These are phyloP conservation scores for Zosterops japonicus DNA, from an alignment of 2,113 vertebrate species.

Conservation along the genomic window DNA sequence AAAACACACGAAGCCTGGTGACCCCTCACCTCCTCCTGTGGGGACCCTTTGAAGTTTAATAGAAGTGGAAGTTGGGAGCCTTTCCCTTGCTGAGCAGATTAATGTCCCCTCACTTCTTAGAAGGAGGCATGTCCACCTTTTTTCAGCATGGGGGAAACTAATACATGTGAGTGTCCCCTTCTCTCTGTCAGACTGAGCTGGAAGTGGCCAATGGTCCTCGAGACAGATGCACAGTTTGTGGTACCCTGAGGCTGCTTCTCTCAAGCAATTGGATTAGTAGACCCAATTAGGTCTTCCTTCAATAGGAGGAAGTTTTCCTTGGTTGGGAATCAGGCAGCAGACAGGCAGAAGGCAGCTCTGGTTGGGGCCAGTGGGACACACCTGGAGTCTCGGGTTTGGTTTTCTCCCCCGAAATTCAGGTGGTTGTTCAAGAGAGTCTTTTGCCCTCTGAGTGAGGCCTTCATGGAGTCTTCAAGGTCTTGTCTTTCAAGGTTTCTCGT, in stretches of 20 bases:
- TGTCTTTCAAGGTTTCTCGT: too few relatives aligned
- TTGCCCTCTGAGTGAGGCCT: too few relatives aligned
- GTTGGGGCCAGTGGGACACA: not conserved
- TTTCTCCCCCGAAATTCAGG: too few relatives aligned
- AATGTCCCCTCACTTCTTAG: not conserved
- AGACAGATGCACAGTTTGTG: not conserved
- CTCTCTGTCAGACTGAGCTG: not conserved
- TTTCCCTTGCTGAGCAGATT: not conserved
- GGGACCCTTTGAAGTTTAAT: slow-evolving; percentile 14
- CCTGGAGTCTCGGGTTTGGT: not conserved
- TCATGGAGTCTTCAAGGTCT: too few relatives aligned
- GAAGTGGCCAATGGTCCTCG: not conserved
- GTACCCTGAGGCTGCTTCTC: not conserved
- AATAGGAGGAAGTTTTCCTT: not conserved
- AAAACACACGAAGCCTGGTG: not conserved
- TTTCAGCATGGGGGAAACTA: not conserved
- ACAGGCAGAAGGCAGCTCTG: not conserved
- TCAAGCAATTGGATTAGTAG: not conserved
- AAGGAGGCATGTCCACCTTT: not conserved
- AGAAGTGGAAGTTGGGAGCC: not conserved
- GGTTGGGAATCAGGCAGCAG: not conserved
- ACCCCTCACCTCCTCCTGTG: slow-evolving; percentile 24
- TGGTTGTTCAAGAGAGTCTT: too few relatives aligned
- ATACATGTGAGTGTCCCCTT: not conserved
- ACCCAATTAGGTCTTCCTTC: too few relatives aligned